These are phyloP conservation scores for Dromococcyx pavoninus DNA, from an alignment of 2,797 vertebrate genomes.

Conservation along the genomic window DNA sequence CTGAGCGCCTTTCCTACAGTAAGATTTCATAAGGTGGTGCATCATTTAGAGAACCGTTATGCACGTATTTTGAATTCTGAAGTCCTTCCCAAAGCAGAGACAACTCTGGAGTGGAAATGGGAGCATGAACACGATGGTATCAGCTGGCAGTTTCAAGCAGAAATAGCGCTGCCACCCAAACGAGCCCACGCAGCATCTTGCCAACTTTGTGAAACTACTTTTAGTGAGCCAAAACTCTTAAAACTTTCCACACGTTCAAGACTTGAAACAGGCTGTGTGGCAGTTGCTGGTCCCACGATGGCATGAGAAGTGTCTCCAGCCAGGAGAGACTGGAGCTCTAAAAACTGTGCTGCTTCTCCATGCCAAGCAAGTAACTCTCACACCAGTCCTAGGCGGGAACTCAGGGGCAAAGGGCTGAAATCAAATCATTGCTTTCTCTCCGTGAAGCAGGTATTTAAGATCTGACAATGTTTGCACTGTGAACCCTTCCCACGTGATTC, in stretches of 20 bases:
- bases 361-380: background rate
- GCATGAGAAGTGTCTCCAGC: background rate
- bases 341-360: background rate
- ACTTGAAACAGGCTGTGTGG: background rate
- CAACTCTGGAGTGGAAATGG: background rate
- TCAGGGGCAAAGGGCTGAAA: background rate
- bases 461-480: too few relatives aligned
- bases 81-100: background rate
- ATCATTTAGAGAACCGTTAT: background rate
- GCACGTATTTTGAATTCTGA: background rate
- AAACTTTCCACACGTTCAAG: background rate
- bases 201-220: background rate
- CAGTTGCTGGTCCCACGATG: background rate
- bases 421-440: background rate
- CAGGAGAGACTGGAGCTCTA: background rate
- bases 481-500: background rate
- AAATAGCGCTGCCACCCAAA: background rate
- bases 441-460: background rate
- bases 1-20: background rate
- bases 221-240: background rate
- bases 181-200: background rate
- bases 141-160: background rate
- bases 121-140: fast-evolving
- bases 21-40: background rate
- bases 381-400: fast-evolving